A percentile compares a stretch with the other conserved stretches of the same genome.
phyloP scores from a whole-genome alignment of 2,888 invertebrate genomes.

The Aphodius sticticus region DNA sequence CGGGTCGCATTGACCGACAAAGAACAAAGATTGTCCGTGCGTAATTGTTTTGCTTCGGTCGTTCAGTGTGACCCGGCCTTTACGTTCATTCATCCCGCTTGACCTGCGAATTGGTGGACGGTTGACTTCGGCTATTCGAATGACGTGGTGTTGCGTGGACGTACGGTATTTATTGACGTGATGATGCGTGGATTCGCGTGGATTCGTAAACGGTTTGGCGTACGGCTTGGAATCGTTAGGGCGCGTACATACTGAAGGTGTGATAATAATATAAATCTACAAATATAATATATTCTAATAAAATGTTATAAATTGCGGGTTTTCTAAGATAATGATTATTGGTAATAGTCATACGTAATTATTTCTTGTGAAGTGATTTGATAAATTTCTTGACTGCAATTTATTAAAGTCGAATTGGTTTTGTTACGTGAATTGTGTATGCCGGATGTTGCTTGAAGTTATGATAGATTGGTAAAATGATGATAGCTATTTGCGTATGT shows the following conservation, averaged over 20 bases:
- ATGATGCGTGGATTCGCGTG: background rate
- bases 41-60: background rate
- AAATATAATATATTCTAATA: too few species aligned
- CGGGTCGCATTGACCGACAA: background rate
- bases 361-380: background rate
- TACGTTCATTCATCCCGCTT: background rate
- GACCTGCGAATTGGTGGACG: background rate
- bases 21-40: background rate
- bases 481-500: background rate
- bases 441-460: background rate
- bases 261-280: too few species aligned
- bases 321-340: too few species aligned
- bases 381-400: background rate
- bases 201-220: too few species aligned
- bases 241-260: background rate
- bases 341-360: background rate
- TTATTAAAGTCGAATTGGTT: background rate
- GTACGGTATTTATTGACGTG: background rate
- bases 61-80: background rate
- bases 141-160: background rate
- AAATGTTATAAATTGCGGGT: too few species aligned
- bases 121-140: background rate
- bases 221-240: background rate
- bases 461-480: background rate
- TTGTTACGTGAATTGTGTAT: background rate